A percentile compares a stretch with the other conserved stretches of the same genome.
These are phyloP conservation scores for Malurus leucopterus DNA, from an alignment of 2,797 vertebrate species.

Conservation along the genomic window DNA sequence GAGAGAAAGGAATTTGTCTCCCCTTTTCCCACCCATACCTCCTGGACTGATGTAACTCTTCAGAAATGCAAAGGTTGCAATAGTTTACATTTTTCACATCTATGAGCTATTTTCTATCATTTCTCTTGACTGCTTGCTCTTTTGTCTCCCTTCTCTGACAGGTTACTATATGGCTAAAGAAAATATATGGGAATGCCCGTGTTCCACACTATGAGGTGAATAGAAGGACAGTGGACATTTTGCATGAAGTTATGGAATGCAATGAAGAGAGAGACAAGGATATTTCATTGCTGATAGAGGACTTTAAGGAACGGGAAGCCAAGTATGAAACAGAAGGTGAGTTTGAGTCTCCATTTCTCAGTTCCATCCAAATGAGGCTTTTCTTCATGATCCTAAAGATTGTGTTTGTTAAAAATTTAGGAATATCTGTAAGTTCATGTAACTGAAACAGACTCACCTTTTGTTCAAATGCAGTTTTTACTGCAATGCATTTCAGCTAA, in stretches of 20 bases:
- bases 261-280: slow-evolving; percentile 75
- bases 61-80: neutral
- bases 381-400: neutral
- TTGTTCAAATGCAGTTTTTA: neutral
- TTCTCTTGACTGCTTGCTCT: neutral
- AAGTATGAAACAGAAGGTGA: slow-evolving; percentile 83
- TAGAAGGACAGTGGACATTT: slow-evolving; percentile 72
- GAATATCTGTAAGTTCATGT: neutral
- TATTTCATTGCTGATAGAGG: slow-evolving; percentile 71
- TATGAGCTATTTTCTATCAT: neutral
- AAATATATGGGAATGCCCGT: slow-evolving; percentile 64
- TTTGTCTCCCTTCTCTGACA: slow-evolving; percentile 20
- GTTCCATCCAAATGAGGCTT: neutral
- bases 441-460: neutral
- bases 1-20: neutral
- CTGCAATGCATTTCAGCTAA: neutral
- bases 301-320: slow-evolving; percentile 70
- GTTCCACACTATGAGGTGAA: slow-evolving; percentile 80
- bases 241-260: slow-evolving; percentile 72
- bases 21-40: neutral
- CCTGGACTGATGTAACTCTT: neutral
- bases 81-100: neutral
- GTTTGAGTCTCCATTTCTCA: neutral
- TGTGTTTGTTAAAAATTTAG: neutral
- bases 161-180: slow-evolving; percentile 81